These are phyloP conservation scores for Volucella zonaria DNA, from an alignment of 2,888 invertebrate genomes.

Conservation along the genomic window DNA sequence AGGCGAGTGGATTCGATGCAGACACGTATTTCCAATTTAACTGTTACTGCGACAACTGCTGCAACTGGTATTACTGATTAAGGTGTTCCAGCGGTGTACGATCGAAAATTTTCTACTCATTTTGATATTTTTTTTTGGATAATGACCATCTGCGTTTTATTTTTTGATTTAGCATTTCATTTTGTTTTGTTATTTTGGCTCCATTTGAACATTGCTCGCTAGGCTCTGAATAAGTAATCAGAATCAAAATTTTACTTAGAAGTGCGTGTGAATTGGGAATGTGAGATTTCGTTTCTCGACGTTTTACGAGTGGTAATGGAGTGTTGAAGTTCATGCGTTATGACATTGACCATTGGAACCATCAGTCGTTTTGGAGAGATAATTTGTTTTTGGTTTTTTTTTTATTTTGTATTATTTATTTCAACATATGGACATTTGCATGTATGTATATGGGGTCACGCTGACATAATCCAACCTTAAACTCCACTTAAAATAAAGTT, in stretches of 20 bases:
- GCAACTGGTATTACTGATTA: not conserved
- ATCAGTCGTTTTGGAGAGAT: not conserved
- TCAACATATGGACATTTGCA: no score
- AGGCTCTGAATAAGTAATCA: not conserved
- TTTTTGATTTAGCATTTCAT: not conserved
- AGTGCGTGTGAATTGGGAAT: not conserved
- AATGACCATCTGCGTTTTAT: not conserved
- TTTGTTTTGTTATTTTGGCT: not conserved
- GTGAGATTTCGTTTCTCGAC: no score
- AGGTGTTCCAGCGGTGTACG: not conserved
- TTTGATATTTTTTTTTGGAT: conserved; percentile 12
- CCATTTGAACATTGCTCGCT: conserved; percentile 46
- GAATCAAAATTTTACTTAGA: not conserved
- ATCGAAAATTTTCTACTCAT: conserved; percentile 51
- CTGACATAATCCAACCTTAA: no score
- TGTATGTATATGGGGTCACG: no score
- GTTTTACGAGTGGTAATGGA: no score
- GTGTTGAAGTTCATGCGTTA: conserved; percentile 28
- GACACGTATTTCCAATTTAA: not conserved
- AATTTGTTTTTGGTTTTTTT: not conserved
- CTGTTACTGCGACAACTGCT: not conserved
- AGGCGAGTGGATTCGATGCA: not conserved
- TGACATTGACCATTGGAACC: conserved; percentile 31
- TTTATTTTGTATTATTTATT: no score
- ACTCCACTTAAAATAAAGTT: not conserved